These are phyloP conservation scores for Clytia hemisphaerica DNA, from an alignment of 30 jellyfish, hydroid and myxozoan species.

Conservation along the genomic window DNA sequence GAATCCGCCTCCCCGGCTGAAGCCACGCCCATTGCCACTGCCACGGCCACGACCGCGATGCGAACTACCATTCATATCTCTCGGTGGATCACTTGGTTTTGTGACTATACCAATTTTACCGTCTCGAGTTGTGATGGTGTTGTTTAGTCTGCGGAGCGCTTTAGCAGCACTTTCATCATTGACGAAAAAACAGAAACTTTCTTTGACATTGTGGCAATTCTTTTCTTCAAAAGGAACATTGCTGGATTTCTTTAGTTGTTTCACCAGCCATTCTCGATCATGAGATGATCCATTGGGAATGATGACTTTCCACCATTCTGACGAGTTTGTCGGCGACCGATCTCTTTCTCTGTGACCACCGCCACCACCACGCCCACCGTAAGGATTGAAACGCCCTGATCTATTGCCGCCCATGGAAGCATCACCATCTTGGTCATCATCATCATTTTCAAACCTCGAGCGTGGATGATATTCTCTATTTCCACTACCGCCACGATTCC, in stretches of 20 bases:
- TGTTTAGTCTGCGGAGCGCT: constrained; percentile 52
- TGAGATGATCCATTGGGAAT: constrained; percentile 67
- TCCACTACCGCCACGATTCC: constrained; percentile 40
- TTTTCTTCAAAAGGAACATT: constrained; percentile 54
- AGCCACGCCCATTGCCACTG: too few relatives aligned
- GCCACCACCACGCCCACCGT: constrained; percentile 16
- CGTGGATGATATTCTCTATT: constrained; percentile 25
- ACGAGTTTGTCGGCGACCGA: background rate
- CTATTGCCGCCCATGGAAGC: constrained; percentile 42
- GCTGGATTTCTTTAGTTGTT: constrained; percentile 21
- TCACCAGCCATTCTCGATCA: constrained; percentile 49
- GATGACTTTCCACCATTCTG: constrained; percentile 27
- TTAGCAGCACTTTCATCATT: constrained; percentile 67
- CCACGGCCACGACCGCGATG: too few relatives aligned
- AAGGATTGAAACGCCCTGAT: background rate
- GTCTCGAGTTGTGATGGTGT: constrained; percentile 55
- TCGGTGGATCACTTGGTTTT: constrained; percentile 2
- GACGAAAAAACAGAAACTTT: constrained; percentile 59
- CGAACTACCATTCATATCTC: background rate
- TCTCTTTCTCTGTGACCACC: background rate
- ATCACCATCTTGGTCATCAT: constrained; percentile 59
- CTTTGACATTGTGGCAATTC: constrained; percentile 48
- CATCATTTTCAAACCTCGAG: constrained; percentile 44
- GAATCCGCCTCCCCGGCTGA: too few relatives aligned
- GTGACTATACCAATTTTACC: constrained; percentile 51